These are phyloP conservation scores for Aptenodytes patagonicus DNA, from an alignment of 2,113 vertebrate genomes.

Conservation along the genomic window DNA sequence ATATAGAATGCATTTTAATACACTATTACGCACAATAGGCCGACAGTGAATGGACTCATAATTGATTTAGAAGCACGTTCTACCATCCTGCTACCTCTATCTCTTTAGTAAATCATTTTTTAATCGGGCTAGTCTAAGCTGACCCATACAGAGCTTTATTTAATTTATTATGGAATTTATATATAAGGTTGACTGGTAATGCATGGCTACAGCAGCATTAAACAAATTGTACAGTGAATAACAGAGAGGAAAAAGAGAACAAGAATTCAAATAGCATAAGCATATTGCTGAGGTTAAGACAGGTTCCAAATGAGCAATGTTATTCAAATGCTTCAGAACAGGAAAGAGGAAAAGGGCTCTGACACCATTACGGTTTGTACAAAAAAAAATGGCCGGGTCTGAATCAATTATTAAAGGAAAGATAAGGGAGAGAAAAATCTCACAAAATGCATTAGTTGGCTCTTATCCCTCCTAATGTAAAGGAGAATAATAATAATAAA, in stretches of 20 bases:
- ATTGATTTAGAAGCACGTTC: constrained; percentile 81
- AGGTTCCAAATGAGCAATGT: constrained; percentile 40
- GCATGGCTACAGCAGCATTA: constrained; percentile 54
- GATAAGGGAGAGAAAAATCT: neutral
- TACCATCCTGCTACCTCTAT: constrained; percentile 48
- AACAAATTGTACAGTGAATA: constrained; percentile 62
- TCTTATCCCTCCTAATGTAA: constrained; percentile 4
- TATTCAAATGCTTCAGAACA: constrained; percentile 42
- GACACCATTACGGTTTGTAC: constrained; percentile 26
- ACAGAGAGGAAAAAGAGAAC: constrained; percentile 38
- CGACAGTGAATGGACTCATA: constrained; percentile 75
- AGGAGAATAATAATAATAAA: neutral
- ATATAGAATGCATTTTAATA: constrained; percentile 70
- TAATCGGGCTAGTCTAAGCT: constrained; percentile 72
- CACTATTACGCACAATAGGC: constrained; percentile 69
- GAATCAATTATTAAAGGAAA: constrained; percentile 40
- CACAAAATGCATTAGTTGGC: constrained; percentile 23
- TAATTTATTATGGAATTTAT: constrained; percentile 71
- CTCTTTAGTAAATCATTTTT: constrained; percentile 79
- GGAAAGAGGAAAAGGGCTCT: constrained; percentile 31
- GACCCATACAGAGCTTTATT: constrained; percentile 68
- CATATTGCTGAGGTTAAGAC: constrained; percentile 45
- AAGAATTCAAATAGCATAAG: constrained; percentile 37
- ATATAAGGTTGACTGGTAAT: constrained; percentile 59
- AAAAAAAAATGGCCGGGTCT: constrained; percentile 4